Base-by-base conservation (phyloP, 1,140 invertebrate genomes). In the Drosophila tani region DNA sequence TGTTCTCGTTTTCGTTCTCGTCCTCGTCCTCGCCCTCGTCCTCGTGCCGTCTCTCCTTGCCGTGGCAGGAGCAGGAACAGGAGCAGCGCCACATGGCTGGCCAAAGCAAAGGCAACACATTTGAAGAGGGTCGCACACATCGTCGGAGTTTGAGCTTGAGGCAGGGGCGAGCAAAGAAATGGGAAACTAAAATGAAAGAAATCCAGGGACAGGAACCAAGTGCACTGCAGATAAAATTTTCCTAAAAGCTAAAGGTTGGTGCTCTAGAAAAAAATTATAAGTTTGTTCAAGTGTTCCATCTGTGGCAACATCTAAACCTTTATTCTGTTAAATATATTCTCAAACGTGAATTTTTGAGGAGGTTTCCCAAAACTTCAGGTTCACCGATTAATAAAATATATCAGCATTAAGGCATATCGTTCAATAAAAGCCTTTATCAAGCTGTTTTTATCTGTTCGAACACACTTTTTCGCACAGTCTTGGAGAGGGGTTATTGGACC, bases 121-220 rank as follows among this genome's bases (percentile, higher is more conserved):
- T 90, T 90, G 85, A 90, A 90, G 85, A 90, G 85, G 85, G 85
- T 90, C 77, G 79, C 79, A 87, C 75, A 88, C 81, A 84, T 83
- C 69, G 68, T 59, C 45, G 57, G 64, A 55, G 66, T 67, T 58
- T 45, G 56, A 53, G 81, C 35, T 24, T 21, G 50, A 24, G 40
- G 64, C 51, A 27, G 32, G 82, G 71, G 63, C 41, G 58, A 51
- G 69, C 65, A 84, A 88, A 88, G 83, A 86, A 86, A 86, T 87
- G 85, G 85, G 79, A 90, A 90, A 90, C 86, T 91, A 91, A 90
- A 90, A 85, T 91, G 85, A 90, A 90, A 90, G 85, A 90, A 90
- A 91, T 91, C 82, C 81, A 51, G 67, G 47, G 76, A 60, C 68
- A 74, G 70, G 56, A 73, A 50, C 67, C 35, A 35, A 15, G 40